These are phyloP conservation scores for Corvus cornix DNA, from an alignment of 2,113 vertebrate species.

Conservation along the genomic window DNA sequence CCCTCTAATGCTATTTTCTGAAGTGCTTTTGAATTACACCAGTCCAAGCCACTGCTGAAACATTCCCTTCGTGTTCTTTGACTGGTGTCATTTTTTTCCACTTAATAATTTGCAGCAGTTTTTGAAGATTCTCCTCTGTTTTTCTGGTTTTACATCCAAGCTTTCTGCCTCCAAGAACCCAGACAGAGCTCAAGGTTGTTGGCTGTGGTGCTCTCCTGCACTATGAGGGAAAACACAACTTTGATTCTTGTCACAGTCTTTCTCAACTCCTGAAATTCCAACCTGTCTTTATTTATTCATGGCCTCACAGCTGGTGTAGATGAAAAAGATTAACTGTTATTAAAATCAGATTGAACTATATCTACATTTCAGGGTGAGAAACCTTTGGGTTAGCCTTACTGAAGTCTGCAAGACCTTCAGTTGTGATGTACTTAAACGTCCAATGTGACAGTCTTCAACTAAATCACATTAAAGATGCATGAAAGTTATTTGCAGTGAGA, in stretches of 20 bases:
- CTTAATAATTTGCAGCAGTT: neutral
- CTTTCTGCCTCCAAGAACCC: neutral
- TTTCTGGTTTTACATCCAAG: neutral
- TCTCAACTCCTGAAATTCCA: conserved; percentile 1
- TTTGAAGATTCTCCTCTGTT: neutral
- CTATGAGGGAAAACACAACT: neutral
- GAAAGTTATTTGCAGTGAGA: conserved; percentile 5
- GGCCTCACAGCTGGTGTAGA: neutral
- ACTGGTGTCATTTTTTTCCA: neutral
- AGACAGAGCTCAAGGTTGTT: neutral
- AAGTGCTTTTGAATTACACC: neutral
- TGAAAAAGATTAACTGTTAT: conserved; percentile 44
- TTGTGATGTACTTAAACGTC: neutral
- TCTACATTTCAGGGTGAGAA: conserved; percentile 6
- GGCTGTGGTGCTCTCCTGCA: neutral
- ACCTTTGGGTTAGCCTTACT: conserved; percentile 17
- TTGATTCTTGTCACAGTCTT: conserved; percentile 31
- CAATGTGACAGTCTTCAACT: conserved; percentile 14
- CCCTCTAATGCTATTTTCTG: neutral
- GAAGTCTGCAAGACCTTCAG: neutral
- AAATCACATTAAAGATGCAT: conserved; percentile 39
- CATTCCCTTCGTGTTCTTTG: neutral
- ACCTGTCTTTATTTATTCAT: conserved; percentile 42
- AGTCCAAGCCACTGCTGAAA: neutral
- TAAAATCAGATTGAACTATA: conserved; percentile 43